Evolutionary conservation across 2,888 invertebrate genomes (phyloP), one percentile per base, ranked within the genome.

Genomic region (Imbricaverruca yamaguchii): DNA sequence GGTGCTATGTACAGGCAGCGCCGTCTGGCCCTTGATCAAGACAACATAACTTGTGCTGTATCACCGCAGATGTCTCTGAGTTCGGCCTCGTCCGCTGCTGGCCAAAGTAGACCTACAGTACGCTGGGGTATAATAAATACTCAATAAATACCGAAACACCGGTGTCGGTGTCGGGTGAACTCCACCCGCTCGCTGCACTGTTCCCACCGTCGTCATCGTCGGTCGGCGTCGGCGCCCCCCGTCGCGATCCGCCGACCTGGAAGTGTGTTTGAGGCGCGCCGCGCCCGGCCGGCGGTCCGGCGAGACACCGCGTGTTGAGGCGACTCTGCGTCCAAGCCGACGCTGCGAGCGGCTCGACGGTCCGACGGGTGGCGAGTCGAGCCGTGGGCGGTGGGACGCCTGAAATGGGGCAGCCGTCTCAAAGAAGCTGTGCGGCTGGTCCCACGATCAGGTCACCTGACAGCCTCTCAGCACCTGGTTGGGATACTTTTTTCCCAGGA

Each of bases 1-100:
- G 59, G 59, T 59, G 12, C 59, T 59, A 65, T 65, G n/a, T 65
- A 65, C 65, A 65, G n/a, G 9, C n/a, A 10, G 23, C 65, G 65
- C 55, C 18, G 15, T 6, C 55, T n/a, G n/a, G 74, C 21, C 25
- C 67, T 10, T 12, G 15, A 7, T 13, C 69, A 3, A 9, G 55
- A 55, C 69, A 74, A 55, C 74, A 53, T 21, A 55, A 3, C 74
- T 74, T 74, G 74, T 55, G 74, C 74, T 74, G 74, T 55, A 74
- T 74, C 74, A 74, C 74, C 21, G 53, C 74, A 74, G 74, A 21
- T 21, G 55, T 21, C 74, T 74, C 55, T 21, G 55, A 39, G 23
- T 23, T 15, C 69, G 15, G 69, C 69, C 23, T 10, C 7, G 7
- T 23, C 9, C 23, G 65, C n/a, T 7, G n/a, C 39, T 12, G 67